Base-by-base conservation (phyloP, 2,888 invertebrate species). In the Cryptosula pallasiana region DNA sequence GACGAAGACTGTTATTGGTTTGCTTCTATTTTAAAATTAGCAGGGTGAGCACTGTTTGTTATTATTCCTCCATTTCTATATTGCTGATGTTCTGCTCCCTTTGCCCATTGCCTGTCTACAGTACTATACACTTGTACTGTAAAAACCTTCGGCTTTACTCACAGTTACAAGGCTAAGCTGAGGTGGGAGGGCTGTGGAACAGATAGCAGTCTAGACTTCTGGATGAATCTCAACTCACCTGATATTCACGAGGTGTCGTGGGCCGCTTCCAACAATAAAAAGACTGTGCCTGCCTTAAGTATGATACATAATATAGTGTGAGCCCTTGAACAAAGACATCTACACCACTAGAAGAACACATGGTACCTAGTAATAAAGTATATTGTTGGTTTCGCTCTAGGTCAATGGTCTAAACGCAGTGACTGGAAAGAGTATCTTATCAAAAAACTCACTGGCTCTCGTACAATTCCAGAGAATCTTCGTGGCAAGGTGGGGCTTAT, bases 181-280 rank as follows among this genome's bases (percentile, higher is more conserved):
- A 81, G 89, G 73, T 98, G 95, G 83, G 96, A 97, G 87, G 98
- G 97, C 3, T 95, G 95, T 83, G 94, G 93, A 35, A 90, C 90
- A 75, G 93, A 95, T 82, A 88, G 90, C 73, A 90, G 91, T 34
- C 92, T 93, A 84, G 97, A 98, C 85, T 97, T 98, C 84, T 98
- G 97, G 97, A 91, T 96, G 2, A 95, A 95, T 79, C 87, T 98
- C 71, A 95, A 95, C 85, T 92, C 93, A 74, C 91, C 93, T 27
- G 91, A 93, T 81, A 93, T 98, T n/a, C 95, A 96, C 86, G 94
- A 95, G 23, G 95, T 98, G 1, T 97, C 97, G 3, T 98, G 97
- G 96, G 96, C 96, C 86, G 96, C 96, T 1, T 93, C 94, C 0
- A 89, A 95, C 74, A 58, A 34, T n/a, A 95, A 95, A 83, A 95